Percentiles rank a stretch among this genome's conserved stretches.
Evolutionary conservation across 2,113 vertebrate genomes (phyloP).

Genomic region (Sphyrna mokarran): DNA sequence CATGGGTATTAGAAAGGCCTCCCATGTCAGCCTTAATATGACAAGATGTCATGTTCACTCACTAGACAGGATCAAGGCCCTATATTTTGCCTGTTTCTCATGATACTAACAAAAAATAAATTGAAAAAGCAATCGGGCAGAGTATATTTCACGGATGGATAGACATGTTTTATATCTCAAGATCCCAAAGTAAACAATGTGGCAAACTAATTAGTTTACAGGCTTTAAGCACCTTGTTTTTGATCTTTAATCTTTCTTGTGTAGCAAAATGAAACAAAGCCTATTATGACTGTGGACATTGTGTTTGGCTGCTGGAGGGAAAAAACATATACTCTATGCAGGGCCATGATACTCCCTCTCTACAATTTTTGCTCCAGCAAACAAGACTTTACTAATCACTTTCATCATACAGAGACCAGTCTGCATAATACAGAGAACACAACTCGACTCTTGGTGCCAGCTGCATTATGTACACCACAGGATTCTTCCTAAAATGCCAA

Average conservation of each 20-base stretch:
- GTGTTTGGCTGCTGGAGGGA: conserved; percentile 26
- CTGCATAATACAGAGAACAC: neutral
- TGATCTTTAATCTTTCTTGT: conserved; percentile 69
- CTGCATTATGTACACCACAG: neutral
- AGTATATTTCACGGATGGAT: conserved; percentile 65
- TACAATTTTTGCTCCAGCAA: neutral
- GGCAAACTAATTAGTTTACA: conserved; percentile 72
- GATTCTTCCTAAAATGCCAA: neutral
- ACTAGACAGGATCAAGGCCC: conserved; percentile 48
- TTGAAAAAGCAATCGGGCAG: conserved; percentile 67
- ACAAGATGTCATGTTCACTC: conserved; percentile 55
- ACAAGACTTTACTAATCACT: neutral
- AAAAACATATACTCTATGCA: neutral
- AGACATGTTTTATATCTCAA: conserved; percentile 66
- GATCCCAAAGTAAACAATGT: conserved; percentile 70
- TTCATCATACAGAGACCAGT: neutral
- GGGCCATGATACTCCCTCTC: neutral
- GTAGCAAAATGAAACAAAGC: conserved; percentile 61
- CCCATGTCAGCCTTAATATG: conserved; percentile 43
- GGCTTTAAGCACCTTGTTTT: conserved; percentile 70
- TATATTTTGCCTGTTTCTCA: conserved; percentile 52
- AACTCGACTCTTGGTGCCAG: neutral
- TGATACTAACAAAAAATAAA: conserved; percentile 69
- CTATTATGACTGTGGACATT: conserved; percentile 41
- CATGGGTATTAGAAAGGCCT: conserved; percentile 42